phyloP scores from a whole-genome alignment of 2,888 invertebrate species.

The Odontothrips loti region DNA sequence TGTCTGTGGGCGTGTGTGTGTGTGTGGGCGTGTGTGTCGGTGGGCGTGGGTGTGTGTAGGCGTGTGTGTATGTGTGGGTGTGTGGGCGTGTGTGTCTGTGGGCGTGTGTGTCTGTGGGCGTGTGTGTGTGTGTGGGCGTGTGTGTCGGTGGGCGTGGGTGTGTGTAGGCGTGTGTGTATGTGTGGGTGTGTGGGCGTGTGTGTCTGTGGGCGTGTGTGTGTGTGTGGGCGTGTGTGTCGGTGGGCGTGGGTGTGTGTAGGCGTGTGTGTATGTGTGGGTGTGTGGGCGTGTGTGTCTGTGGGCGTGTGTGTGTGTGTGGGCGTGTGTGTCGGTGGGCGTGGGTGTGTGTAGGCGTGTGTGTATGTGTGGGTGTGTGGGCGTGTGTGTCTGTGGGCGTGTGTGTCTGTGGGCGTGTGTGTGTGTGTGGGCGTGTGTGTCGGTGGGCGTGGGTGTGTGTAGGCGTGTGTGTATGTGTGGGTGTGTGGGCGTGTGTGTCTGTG shows the following conservation, averaged over 20 bases:
- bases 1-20: neutral
- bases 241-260: neutral
- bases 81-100: neutral
- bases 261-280: no score
- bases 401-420: neutral
- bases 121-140: neutral
- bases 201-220: neutral
- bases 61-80: no score
- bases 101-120: neutral
- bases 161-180: no score
- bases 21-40: neutral
- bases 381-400: neutral
- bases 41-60: neutral
- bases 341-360: neutral
- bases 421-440: neutral
- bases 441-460: neutral
- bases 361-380: neutral
- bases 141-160: neutral
- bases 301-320: neutral
- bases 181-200: neutral
- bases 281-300: neutral
- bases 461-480: no score
- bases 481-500: neutral
- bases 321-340: neutral
- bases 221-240: neutral